phyloP scores from a whole-genome alignment of 2,888 invertebrate genomes.

The Coleophora deauratella region DNA sequence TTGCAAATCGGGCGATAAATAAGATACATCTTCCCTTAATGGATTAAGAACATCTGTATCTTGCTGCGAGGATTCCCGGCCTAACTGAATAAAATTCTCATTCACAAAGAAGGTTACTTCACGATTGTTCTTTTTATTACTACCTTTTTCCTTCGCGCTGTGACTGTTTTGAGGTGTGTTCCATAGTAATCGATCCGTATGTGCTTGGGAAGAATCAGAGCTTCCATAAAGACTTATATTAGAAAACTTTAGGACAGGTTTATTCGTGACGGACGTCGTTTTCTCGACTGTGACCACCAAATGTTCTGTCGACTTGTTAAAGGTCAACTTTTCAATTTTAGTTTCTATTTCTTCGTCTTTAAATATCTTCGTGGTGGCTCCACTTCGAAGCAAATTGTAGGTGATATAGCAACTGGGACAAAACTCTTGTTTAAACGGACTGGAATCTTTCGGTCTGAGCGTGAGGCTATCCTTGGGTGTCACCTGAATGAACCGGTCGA shows the following conservation, averaged over 20 bases:
- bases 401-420: slow-evolving; percentile 41
- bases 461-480: not conserved
- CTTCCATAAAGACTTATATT: slow-evolving; percentile 17
- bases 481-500: slow-evolving; percentile 19
- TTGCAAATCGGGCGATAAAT: too few species aligned
- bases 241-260: slow-evolving; percentile 16
- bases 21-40: too few species aligned
- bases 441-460: not conserved
- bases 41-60: too few species aligned
- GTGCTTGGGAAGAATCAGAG: too few species aligned
- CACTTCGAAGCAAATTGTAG: slow-evolving; percentile 24
- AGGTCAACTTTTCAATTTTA: slow-evolving; percentile 18
- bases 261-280: slow-evolving; percentile 26
- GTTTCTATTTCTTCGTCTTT: slow-evolving; percentile 48
- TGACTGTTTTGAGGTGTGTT: too few species aligned
- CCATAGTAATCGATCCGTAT: too few species aligned
- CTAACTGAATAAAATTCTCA: too few species aligned
- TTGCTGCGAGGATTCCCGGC: too few species aligned
- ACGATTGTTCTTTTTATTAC: not conserved
- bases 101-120: slow-evolving; percentile 3
- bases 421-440: slow-evolving; percentile 14
- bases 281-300: slow-evolving; percentile 20
- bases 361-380: slow-evolving; percentile 22
- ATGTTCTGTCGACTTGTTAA: slow-evolving; percentile 33
- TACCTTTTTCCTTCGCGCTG: too few species aligned